Conservation (phyloP, 2,888 invertebrate species). For the Xestia c-nigrum region DNA sequence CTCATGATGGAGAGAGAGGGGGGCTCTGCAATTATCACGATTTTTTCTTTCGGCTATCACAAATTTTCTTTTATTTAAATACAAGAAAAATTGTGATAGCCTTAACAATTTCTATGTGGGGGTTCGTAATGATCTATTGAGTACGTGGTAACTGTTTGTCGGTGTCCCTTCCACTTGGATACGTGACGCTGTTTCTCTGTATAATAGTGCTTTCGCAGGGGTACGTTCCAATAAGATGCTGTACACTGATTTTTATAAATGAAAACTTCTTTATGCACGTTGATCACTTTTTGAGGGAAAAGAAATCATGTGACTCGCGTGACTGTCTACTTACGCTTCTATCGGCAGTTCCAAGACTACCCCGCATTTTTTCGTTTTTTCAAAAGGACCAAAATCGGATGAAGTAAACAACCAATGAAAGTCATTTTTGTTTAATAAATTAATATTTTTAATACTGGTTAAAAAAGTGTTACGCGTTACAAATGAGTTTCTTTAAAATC, state of each 20-base stretch:
- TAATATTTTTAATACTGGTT: constrained; percentile 25
- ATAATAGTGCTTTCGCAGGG: background rate
- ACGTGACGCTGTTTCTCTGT: background rate
- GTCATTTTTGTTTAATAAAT: background rate
- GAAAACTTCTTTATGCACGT: too few relatives aligned
- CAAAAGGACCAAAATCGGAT: background rate
- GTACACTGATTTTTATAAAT: background rate
- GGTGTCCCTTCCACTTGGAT: background rate
- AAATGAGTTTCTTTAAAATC: background rate
- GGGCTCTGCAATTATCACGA: too few relatives aligned
- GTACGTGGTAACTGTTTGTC: background rate
- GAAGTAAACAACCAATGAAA: background rate
- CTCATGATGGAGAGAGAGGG: too few relatives aligned
- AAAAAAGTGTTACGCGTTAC: background rate
- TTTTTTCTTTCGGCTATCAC: too few relatives aligned
- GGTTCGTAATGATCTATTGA: background rate
- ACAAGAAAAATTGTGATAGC: too few relatives aligned
- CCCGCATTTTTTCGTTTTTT: too few relatives aligned
- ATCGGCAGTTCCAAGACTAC: too few relatives aligned
- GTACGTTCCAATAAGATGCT: background rate
- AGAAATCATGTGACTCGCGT: too few relatives aligned
- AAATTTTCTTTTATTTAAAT: too few relatives aligned
- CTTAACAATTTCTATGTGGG: too few relatives aligned
- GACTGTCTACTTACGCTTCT: too few relatives aligned
- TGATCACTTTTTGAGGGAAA: too few relatives aligned